Base-by-base conservation (phyloP, 1,140 invertebrate species). In the Panulirus ornatus region DNA sequence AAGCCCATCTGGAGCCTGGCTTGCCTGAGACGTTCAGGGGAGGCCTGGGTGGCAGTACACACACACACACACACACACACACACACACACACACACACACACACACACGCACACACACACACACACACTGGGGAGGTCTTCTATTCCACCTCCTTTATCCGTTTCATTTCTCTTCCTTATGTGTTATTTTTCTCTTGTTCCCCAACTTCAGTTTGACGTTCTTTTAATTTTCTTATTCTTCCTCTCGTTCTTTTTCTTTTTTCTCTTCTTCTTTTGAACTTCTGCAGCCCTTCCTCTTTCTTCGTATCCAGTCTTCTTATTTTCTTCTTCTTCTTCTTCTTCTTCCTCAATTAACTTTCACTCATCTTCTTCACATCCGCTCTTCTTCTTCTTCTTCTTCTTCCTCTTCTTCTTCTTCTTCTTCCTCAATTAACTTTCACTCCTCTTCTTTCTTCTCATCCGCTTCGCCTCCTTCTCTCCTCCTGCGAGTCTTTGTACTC, bases 401-500 rank as follows among this genome's bases (percentile, higher is more conserved):
- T 11, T 40, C 51, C 11, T 22, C 44, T 47, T 54, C 34, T 0
- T 1, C 40, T 16, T 79, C 14, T 79, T 16, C 27, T 47, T n/a
- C 38, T n/a, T 38, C 71, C 36, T 75, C n/a, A n/a, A n/a, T n/a
- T n/a, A n/a, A n/a, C n/a, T n/a, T n/a, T n/a, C n/a, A n/a, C 11
- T 51, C 44, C 38, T 42, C 76, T 51, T 79, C 81, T 38, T 83
- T 51, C 58, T 83, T 30, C 81, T 38, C 81, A 63, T n/a, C 30
- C n/a, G n/a, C 71, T 19, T 8, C 36, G 2, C 30, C 71, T 40
- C 27, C 81, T 84, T 58, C 34, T 84, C 71, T 40, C 27, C 81
- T 84, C 81, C 34, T 84, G n/a, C 27, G 66, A 42, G 81, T 84
- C 84, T 76, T 85, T 76, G 70, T 85, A 58, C 84, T 76, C 44